Conservation (phyloP, 2,797 vertebrate species). For the Cyprinodon diabolis region DNA sequence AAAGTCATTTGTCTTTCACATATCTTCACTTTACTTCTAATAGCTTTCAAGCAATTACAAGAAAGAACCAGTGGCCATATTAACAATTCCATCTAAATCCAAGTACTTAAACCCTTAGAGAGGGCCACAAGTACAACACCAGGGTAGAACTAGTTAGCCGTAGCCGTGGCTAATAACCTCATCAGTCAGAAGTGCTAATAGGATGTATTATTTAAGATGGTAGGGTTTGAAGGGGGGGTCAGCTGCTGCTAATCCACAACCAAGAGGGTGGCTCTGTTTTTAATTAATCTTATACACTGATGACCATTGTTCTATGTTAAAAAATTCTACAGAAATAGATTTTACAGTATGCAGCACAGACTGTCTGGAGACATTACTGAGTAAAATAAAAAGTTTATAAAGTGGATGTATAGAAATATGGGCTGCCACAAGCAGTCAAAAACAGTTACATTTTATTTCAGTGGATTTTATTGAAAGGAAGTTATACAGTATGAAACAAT, state of each 20-base stretch:
- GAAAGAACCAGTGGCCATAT: slow-evolving; percentile 53
- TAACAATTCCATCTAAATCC: slow-evolving; percentile 61
- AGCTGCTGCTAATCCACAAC: slow-evolving; percentile 26
- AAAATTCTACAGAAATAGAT: slow-evolving; percentile 7
- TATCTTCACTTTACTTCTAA: slow-evolving; percentile 73
- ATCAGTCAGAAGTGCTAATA: slow-evolving; percentile 75
- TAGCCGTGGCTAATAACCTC: slow-evolving; percentile 70
- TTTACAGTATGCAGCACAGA: slow-evolving; percentile 5
- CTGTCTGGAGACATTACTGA: slow-evolving; percentile 1
- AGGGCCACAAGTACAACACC: slow-evolving; percentile 47
- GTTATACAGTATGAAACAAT: slow-evolving; percentile 17
- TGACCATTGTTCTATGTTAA: background rate
- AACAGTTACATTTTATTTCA: background rate
- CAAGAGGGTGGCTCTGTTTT: slow-evolving; percentile 10
- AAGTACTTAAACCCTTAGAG: slow-evolving; percentile 57
- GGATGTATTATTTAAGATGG: slow-evolving; percentile 71
- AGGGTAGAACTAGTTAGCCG: slow-evolving; percentile 67
- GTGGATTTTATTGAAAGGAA: slow-evolving; percentile 9
- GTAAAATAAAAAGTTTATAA: background rate
- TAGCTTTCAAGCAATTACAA: slow-evolving; percentile 72
- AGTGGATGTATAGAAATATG: background rate
- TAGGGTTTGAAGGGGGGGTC: slow-evolving; percentile 50
- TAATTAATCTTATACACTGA: slow-evolving; percentile 19
- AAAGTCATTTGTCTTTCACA: slow-evolving; percentile 75
- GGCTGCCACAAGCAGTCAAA: background rate